These are phyloP conservation scores for Trichopria drosophilae DNA, from an alignment of 2,888 invertebrate species.

Conservation along the genomic window DNA sequence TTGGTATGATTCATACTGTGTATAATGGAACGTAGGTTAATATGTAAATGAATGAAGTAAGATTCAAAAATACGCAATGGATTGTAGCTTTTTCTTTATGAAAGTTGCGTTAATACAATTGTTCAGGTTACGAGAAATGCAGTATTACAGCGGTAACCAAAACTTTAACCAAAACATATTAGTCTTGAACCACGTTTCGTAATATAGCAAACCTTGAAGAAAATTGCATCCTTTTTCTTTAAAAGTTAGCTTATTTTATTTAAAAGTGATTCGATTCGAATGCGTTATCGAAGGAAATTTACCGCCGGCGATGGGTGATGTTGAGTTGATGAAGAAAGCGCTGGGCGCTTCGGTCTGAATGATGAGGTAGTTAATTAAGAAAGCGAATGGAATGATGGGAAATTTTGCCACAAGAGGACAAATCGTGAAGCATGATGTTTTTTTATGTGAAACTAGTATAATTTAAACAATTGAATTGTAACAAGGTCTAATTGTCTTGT, in stretches of 20 bases:
- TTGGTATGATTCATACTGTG: conserved; percentile 24
- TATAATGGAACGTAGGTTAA: conserved; percentile 31
- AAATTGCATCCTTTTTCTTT: neutral
- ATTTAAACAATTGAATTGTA: conserved; percentile 21
- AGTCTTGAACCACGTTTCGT: too few species aligned
- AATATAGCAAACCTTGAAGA: too few species aligned
- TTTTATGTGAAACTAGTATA: neutral
- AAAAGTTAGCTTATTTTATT: neutral
- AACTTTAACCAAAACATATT: too few species aligned
- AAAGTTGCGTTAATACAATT: too few species aligned
- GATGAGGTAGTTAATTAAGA: conserved; percentile 5
- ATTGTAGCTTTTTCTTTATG: too few species aligned
- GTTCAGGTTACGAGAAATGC: too few species aligned
- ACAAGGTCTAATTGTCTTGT: conserved; percentile 28
- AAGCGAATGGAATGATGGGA: neutral
- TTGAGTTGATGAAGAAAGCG: conserved; percentile 14
- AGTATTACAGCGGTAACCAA: too few species aligned
- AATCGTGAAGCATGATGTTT: neutral
- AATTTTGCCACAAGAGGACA: conserved; percentile 15
- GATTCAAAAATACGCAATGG: conserved; percentile 11
- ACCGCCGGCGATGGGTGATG: conserved; percentile 18
- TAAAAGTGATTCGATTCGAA: too few species aligned
- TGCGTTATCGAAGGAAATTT: too few species aligned
- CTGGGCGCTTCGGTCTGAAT: conserved; percentile 20
- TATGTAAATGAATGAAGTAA: conserved; percentile 31